Conservation (phyloP, 1,140 invertebrate genomes). For the Conus ventricosus region DNA sequence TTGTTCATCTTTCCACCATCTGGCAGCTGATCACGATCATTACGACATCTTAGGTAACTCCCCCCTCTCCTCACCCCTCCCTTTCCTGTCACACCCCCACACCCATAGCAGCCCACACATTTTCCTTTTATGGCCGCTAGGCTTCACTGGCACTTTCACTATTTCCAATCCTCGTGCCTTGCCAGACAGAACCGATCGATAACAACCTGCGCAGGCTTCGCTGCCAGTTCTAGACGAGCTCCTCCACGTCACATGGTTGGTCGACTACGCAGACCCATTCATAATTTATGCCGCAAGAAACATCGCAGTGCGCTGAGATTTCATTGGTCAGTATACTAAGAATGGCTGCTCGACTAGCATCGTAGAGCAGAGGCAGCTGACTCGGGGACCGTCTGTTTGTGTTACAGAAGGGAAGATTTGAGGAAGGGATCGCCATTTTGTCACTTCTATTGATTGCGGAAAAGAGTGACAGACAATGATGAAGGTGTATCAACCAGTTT, state of each 20-base stretch:
- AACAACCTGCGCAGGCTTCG: not conserved
- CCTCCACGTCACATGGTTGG: not conserved
- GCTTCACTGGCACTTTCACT: not conserved
- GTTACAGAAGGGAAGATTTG: not conserved
- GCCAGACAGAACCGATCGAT: not conserved
- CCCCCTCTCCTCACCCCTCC: no score
- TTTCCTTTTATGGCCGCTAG: not conserved
- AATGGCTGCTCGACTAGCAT: slow-evolving; percentile 22
- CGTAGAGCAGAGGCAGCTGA: slow-evolving; percentile 11
- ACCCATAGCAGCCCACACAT: not conserved
- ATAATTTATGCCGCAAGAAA: slow-evolving; percentile 34
- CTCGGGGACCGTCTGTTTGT: not conserved
- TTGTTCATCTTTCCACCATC: no score
- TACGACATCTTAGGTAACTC: no score
- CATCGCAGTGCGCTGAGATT: slow-evolving; percentile 13
- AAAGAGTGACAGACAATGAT: slow-evolving; percentile 6
- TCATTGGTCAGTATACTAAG: slow-evolving; percentile 4
- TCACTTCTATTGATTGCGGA: not conserved
- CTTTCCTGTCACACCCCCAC: not conserved
- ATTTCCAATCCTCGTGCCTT: not conserved
- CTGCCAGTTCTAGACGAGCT: not conserved
- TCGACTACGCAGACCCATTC: slow-evolving; percentile 16
- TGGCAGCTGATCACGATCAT: no score
- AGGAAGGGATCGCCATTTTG: not conserved
- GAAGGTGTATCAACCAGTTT: slow-evolving; percentile 31